These are phyloP conservation scores for Limnephilus marmoratus DNA, from an alignment of 2,888 invertebrate genomes.

Conservation along the genomic window DNA sequence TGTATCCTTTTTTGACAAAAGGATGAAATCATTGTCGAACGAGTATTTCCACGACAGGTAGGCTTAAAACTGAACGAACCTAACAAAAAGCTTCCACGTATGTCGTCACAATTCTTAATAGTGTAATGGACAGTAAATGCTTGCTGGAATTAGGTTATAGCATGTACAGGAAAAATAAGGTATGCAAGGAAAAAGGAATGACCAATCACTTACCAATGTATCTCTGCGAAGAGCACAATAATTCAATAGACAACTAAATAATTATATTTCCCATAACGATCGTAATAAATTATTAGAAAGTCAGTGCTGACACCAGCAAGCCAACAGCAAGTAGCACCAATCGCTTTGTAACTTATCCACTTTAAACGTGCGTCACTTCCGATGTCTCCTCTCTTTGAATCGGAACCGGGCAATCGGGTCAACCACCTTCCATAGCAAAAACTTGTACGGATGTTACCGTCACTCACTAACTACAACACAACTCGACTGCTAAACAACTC, in stretches of 20 bases:
- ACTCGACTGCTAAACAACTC: too few species aligned
- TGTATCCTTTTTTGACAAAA: background rate
- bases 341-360: background rate
- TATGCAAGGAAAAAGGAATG: too few species aligned
- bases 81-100: background rate
- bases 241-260: too few species aligned
- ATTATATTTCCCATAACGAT: background rate
- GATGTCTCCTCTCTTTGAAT: conserved; percentile 16
- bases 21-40: background rate
- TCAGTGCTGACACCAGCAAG: background rate
- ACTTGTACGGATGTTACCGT: conserved; percentile 20
- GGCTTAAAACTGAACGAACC: background rate
- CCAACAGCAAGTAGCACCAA: background rate
- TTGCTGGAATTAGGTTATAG: too few species aligned
- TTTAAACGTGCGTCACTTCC: conserved; percentile 18
- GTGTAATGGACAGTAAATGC: too few species aligned
- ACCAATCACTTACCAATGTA: too few species aligned
- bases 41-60: background rate
- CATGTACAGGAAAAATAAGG: too few species aligned
- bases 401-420: conserved; percentile 23
- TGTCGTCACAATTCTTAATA: background rate
- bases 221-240: too few species aligned
- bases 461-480: background rate
- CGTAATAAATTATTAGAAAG: background rate
- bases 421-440: background rate